Conservation (phyloP, 2,113 vertebrate genomes). For the Myotis yumanensis region DNA sequence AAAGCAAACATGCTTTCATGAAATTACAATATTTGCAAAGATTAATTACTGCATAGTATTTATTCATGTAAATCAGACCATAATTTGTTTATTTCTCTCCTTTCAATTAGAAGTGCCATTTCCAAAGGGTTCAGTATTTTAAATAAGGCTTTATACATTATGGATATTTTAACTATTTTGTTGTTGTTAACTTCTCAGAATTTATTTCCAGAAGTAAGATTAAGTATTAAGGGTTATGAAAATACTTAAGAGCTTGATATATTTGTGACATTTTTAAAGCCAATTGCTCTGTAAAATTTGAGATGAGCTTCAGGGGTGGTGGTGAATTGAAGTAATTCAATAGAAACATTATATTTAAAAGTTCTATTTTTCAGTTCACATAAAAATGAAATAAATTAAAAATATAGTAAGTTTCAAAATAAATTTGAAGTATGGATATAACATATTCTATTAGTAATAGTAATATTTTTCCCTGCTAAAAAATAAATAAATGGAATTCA, state of each 20-base stretch:
- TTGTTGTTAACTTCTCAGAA: background rate
- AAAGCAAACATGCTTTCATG: background rate
- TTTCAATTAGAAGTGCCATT: background rate
- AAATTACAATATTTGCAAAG: background rate
- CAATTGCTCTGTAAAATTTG: background rate
- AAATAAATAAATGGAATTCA: background rate
- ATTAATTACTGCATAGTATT: background rate
- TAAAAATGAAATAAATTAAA: conserved; percentile 7
- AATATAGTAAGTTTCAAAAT: background rate
- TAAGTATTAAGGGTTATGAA: background rate
- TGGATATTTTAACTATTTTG: background rate
- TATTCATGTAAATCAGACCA: background rate
- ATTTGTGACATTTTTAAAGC: background rate
- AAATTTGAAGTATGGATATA: conserved; percentile 36
- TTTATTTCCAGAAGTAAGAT: background rate
- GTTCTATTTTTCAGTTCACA: conserved; percentile 4
- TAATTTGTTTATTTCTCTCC: background rate
- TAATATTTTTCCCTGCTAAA: background rate
- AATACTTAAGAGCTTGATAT: background rate
- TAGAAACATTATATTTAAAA: background rate
- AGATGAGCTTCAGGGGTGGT: background rate
- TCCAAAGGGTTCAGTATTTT: background rate
- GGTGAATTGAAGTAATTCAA: background rate
- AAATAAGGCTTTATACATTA: background rate
- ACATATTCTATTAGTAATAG: background rate